Evolutionary conservation across 2,888 invertebrate species (phyloP), one percentile per base, ranked within the genome.

Genomic region (Luffia ferchaultella): DNA sequence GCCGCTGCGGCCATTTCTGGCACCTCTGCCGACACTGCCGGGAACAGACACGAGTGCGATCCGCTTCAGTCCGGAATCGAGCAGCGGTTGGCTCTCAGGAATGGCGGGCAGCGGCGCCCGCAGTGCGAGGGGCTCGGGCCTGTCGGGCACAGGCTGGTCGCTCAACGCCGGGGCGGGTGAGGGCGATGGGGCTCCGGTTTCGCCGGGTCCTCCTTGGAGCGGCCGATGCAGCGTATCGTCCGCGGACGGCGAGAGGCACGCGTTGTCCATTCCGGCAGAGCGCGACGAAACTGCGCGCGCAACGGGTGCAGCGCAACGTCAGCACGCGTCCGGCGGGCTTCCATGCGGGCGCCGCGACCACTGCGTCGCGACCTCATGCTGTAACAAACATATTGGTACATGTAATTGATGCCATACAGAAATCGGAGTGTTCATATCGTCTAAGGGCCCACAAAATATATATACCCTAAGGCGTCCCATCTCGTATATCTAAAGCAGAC

Each of bases 291-390:
- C 59, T 70, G 73, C 66, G 71, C 73, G 63, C 73, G 76, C 74
- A 72, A 62, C 72, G 70, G 59, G 65, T 70, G 73, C 74, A 72
- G 70, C 76, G 76, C 75, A 63, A 62, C 63, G 55, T 75, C 72
- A 79, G 67, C 78, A 72, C 68, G 62, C 63, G 76, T 17, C 9
- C 46, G 46, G 74, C 73, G 74, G 69, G 73, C 79, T 79, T 74
- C 80, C 82, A 80, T 82, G 77, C 82, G 82, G 76, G 67, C 68
- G 70, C 75, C 71, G 70, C 79, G 55, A 48, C 50, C 71, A 68
- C 73, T 64, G 73, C 76, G 73, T 66, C 76, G 74, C 68, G 79
- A 80, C 79, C 76, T 83, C 82, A 83, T 83, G 79, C 82, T 83
- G 77, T 2, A 74, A 78, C 59, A 62, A 57, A 50, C 45, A 50